phyloP scores from a whole-genome alignment of 2,113 vertebrate species.

The mouse (Mus musculus) region GRCm39 chr5:16318001-16318500 shows the following conservation, averaged over 20 bases:
- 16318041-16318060: slow-evolving; percentile 73
- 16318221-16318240: background rate
- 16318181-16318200: background rate
- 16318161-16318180: background rate
- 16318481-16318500: too few relatives aligned
- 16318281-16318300: slow-evolving; percentile 3
- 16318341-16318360: background rate
- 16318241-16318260: slow-evolving; percentile 9
- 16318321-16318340: background rate
- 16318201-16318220: background rate
- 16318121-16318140: background rate
- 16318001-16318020: too few relatives aligned
- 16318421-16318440: background rate
- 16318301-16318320: background rate
- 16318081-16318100: background rate
- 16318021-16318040: background rate
- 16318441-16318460: background rate
- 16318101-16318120: slow-evolving; percentile 40
- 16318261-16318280: background rate
- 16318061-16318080: slow-evolving; percentile 22
- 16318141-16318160: background rate
- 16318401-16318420: background rate
- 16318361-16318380: background rate
- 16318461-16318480: too few relatives aligned
- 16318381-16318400: background rate